Base-by-base conservation (phyloP, 2,888 invertebrate genomes). In the Meganola albula region DNA sequence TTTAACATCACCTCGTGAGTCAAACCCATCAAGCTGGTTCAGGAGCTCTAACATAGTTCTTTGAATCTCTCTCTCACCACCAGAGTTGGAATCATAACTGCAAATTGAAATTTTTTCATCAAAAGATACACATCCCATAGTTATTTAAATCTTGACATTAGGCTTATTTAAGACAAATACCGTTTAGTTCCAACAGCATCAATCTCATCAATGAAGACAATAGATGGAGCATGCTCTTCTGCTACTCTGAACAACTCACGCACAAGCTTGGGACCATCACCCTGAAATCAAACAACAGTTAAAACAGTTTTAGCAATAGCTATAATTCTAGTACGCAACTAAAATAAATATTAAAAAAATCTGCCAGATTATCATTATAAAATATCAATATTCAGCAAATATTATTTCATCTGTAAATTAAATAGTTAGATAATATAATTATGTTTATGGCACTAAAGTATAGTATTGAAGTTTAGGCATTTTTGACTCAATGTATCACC, bases 121-220 rank as follows among this genome's bases (percentile, higher is more conserved):
- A 4, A 16, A 6, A 4, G 6, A 21, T 21, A 21, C 5, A 21
- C 7, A 3, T 21, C 21, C n/a, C 4, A 21, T 21, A 28, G 4
- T 13, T n/a, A n/a, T n/a, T n/a, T n/a, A n/a, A n/a, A n/a, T n/a
- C n/a, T n/a, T n/a, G n/a, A n/a, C n/a, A n/a, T n/a, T n/a, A n/a
- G n/a, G n/a, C n/a, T n/a, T n/a, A n/a, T n/a, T n/a, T n/a, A n/a
- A n/a, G n/a, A 10, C 18, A 9, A n/a, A 28, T 69, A 87, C 72
- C 98, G 91, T 84, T 99, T 99, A 4, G 98, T 99, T 36, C 99
- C 99, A 8, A 99, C 96, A 13, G 99, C 99, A 88, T 99, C 99
- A 61, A 99, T 99, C 90, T 99, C 99, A 88, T 99, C 99, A 59
- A 99, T 99, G 69, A 99, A 99, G 7, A 99, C 98, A 76, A 99